Conservation (phyloP, 1,140 invertebrate species). For the Planococcus citri region DNA sequence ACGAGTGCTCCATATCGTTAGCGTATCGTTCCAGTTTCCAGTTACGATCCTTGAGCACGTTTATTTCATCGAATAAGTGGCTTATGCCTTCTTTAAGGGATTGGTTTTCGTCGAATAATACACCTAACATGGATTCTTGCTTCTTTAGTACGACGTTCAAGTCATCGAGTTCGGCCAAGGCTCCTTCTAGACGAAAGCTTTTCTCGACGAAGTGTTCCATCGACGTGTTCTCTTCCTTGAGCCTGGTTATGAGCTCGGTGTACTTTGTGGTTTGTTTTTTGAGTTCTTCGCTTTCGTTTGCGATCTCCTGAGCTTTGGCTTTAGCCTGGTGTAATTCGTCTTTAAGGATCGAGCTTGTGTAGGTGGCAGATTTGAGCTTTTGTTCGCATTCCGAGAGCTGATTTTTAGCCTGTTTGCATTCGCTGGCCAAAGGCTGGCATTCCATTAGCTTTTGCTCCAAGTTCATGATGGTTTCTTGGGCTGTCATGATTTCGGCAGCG, state of each 20-base stretch:
- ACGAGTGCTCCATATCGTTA: neutral
- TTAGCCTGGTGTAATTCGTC: neutral
- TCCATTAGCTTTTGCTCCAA: conserved; percentile 4
- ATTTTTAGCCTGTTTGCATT: neutral
- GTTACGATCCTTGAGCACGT: neutral
- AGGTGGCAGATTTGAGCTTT: neutral
- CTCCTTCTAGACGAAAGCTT: neutral
- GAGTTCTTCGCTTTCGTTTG: neutral
- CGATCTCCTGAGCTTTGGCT: neutral
- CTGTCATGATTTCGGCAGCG: neutral
- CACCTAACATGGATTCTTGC: conserved; percentile 4
- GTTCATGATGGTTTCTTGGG: neutral
- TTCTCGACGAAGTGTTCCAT: conserved; percentile 4
- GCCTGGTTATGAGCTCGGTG: neutral
- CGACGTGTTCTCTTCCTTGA: conserved; percentile 8
- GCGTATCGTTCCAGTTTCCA: conserved; percentile 13
- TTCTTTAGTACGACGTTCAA: neutral
- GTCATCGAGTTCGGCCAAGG: neutral
- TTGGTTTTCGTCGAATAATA: conserved; percentile 10
- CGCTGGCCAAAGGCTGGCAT: neutral
- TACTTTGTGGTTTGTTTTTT: neutral
- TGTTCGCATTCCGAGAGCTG: neutral
- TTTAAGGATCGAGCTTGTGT: neutral
- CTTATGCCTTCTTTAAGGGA: neutral
- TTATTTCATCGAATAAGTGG: conserved; percentile 1